Percentiles rank a stretch among this genome's conserved stretches.
Evolutionary conservation across 2,888 invertebrate species (phyloP).

Genomic region (Andrena chrysosceles): DNA sequence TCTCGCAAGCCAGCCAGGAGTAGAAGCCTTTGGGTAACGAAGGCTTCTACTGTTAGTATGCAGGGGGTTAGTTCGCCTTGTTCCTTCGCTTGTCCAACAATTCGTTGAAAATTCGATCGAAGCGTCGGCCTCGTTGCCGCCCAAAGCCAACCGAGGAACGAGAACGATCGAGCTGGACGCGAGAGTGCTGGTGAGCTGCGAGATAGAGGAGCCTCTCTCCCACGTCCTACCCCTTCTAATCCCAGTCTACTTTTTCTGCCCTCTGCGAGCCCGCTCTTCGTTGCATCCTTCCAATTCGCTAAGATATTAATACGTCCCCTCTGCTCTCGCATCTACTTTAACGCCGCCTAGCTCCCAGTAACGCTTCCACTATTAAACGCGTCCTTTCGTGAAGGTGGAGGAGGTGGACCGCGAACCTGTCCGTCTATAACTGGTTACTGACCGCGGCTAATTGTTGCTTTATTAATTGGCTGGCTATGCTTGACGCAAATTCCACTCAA

Average conservation of each 20-base stretch:
- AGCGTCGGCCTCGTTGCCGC: slow-evolving; percentile 56
- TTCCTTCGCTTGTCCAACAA: not conserved
- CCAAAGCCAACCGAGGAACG: slow-evolving; percentile 66
- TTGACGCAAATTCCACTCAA: not conserved
- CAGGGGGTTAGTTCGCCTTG: slow-evolving; percentile 4
- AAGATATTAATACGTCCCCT: slow-evolving; percentile 20
- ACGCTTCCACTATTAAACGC: slow-evolving; percentile 25
- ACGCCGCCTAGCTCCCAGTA: slow-evolving; percentile 26
- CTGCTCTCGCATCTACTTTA: slow-evolving; percentile 36
- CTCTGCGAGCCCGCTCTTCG: slow-evolving; percentile 35
- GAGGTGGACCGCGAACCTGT: slow-evolving; percentile 58
- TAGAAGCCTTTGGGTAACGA: not conserved
- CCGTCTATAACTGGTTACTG: slow-evolving; percentile 17
- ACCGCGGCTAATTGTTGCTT: slow-evolving; percentile 36
- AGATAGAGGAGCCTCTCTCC: slow-evolving; percentile 66
- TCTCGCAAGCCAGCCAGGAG: too few species aligned
- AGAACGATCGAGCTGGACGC: slow-evolving; percentile 74
- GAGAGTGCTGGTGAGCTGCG: slow-evolving; percentile 74
- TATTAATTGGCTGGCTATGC: slow-evolving; percentile 33
- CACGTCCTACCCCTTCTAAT: slow-evolving; percentile 11
- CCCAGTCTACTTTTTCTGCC: slow-evolving; percentile 19
- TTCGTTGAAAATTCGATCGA: slow-evolving; percentile 30
- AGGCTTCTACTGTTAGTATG: not conserved
- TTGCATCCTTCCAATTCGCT: slow-evolving; percentile 11
- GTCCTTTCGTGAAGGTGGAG: slow-evolving; percentile 61